A percentile compares a stretch with the other conserved stretches of the same genome.
Conservation (phyloP, 2,113 vertebrate genomes). For the Tragelaphus buxtoni region DNA sequence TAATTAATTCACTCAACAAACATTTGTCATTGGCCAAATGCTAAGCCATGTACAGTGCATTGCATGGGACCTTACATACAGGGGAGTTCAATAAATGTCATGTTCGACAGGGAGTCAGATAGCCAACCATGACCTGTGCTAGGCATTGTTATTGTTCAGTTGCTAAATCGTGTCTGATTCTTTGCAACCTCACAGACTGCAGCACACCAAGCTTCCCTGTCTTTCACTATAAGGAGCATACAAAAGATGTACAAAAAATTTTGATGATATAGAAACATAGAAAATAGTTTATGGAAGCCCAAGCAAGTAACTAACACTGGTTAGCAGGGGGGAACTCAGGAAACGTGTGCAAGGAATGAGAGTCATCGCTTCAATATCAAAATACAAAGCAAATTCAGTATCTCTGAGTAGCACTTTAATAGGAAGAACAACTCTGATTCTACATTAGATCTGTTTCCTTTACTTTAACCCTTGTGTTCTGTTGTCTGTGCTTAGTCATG, state of each 20-base stretch:
- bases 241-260: neutral
- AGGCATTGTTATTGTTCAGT: neutral
- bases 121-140: neutral
- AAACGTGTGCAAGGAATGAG: neutral
- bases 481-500: neutral
- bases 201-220: neutral
- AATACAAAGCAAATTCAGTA: neutral
- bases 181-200: neutral
- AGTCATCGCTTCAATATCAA: neutral
- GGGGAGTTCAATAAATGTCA: neutral
- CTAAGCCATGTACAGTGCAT: neutral
- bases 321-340: neutral
- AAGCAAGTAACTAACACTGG: neutral
- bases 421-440: neutral
- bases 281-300: neutral
- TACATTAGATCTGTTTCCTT: neutral
- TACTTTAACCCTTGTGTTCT: neutral
- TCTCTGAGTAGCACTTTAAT: neutral
- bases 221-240: neutral
- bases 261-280: neutral
- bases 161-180: neutral
- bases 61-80: neutral
- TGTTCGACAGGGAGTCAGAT: neutral
- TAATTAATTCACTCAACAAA: neutral
- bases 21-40: neutral